phyloP scores from a whole-genome alignment of 2,888 invertebrate genomes.

The Taphrorychus bicolor region DNA sequence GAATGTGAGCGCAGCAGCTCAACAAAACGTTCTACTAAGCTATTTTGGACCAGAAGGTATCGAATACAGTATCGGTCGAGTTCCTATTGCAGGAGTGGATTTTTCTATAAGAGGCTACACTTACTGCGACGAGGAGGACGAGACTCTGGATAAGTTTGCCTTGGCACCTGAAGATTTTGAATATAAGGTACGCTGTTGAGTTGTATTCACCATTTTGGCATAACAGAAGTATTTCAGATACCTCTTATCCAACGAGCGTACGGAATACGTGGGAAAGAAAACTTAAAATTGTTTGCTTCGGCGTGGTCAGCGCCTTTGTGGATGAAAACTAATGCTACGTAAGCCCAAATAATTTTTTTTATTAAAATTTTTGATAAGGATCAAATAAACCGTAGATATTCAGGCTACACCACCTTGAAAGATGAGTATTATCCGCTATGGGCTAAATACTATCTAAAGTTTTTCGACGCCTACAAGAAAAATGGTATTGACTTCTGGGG shows the following conservation, averaged over 20 bases:
- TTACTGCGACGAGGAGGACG: too few relatives aligned
- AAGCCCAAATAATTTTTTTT: too few relatives aligned
- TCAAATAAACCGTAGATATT: slow-evolving; percentile 8
- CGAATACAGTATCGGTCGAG: too few relatives aligned
- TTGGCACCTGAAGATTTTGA: too few relatives aligned
- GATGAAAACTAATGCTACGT: slow-evolving; percentile 60
- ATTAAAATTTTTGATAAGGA: neutral
- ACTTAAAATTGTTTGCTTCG: slow-evolving; percentile 61
- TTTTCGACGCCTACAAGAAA: slow-evolving; percentile 76
- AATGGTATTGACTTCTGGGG: slow-evolving; percentile 78
- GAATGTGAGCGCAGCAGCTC: too few relatives aligned
- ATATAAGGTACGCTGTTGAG: too few relatives aligned
- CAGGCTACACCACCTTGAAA: slow-evolving; percentile 55
- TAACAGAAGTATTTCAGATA: slow-evolving; percentile 47
- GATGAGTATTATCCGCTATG: slow-evolving; percentile 72
- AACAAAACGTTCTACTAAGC: too few relatives aligned
- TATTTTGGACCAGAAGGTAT: too few relatives aligned
- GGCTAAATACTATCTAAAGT: slow-evolving; percentile 83
- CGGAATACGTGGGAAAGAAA: slow-evolving; percentile 38
- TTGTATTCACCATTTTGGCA: too few relatives aligned
- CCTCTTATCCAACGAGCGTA: slow-evolving; percentile 46
- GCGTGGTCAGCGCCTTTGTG: slow-evolving; percentile 62
- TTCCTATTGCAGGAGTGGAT: too few relatives aligned
- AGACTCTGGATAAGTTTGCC: too few relatives aligned
- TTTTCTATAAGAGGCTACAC: too few relatives aligned